Evolutionary conservation across 2,797 vertebrate species (phyloP), one percentile per base, ranked within the genome.

Genomic region (Macropus fuliginosus): DNA sequence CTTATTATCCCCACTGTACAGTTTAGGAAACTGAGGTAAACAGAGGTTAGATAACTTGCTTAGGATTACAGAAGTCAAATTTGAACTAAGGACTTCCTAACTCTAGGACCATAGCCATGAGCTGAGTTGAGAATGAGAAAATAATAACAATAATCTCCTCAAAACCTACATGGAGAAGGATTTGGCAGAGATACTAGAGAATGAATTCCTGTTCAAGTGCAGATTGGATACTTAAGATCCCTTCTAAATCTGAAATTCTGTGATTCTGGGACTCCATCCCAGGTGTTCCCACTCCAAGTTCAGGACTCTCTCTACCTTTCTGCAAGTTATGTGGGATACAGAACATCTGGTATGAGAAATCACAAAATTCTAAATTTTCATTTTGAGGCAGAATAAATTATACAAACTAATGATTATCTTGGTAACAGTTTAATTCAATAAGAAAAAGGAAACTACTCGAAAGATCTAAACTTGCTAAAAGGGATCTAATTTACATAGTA

Each of bases 331-430:
- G 74, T 81, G 74, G 74, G 74, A 46, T 46, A 81, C 21, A 46
- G 40, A 46, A 81, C 74, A 81, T 81, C 74, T 81, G 40, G 40
- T 2, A 81, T 89, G 10, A 52, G 90, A 94, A 94, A 91, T 66
- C 34, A 93, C 2, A 91, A 94, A 96, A 46, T 16, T 62, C 62
- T 94, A 95, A 96, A 94, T 90, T 94, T 90, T 16, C 56, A 92
- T 92, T 96, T 95, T 91, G 89, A 55, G 55, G 91, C 31, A 62
- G 62, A 94, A 96, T 57, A 91, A 90, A 95, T 93, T 94, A 93
- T 91, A 57, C 66, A 94, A 95, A 94, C 29, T 91, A 56, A 21
- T 56, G 18, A 27, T 91, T 96, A 93, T n/a, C 94, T 31, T 50
- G 89, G 29, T 34, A 94, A 93, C 92, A 56, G n/a, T 54, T 29